Base-by-base conservation (phyloP, 1,140 invertebrate species). In the Odontomachus brunneus region DNA sequence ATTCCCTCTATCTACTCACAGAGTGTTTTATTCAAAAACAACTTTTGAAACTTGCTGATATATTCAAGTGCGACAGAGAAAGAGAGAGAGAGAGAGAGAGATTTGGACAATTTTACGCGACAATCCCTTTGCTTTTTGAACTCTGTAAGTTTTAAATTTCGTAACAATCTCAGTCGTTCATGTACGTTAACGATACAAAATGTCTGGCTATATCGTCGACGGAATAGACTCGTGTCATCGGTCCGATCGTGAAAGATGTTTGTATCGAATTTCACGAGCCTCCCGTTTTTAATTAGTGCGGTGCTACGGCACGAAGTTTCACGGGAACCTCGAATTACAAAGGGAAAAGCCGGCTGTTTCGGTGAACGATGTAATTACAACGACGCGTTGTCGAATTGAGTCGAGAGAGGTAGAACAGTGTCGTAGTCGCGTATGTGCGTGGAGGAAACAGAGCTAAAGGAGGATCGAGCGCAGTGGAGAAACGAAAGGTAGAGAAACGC, bases 231-330 rank as follows among this genome's bases (percentile, higher is more conserved):
- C 3, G 12, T 17, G 19, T 1, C 49, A 2, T 38, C 9, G 15
- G 29, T 4, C 66, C 44, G 29, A 55, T 44, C 19, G 17, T 55
- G 19, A 65, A 65, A 76, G 62, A 67, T 67, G 12, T 55, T 19
- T 60, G 19, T 73, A 59, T 84, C 60, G 60, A 86, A 81, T 85
- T 84, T 73, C 67, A 5, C 48, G 22, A 57, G 57, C 38, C 67
- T 67, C 73, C 66, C 38, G 24, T 51, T 85, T 84, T 81, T 65
- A 86, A 86, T 86, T 85, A 85, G 22, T 24, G 29, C 48, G 62
- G 19, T 0, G 12, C n/a, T 29, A 14, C 38, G 48, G 49, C 3
- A 19, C 17, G 38, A 82, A 82, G 33, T 74, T 48, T 38, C 24
- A 4, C 38, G 7, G 38, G 7, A 22, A 62, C 22, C 17, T 84